Conservation (phyloP, 2,888 invertebrate species). For the Keiferia lycopersicella region DNA sequence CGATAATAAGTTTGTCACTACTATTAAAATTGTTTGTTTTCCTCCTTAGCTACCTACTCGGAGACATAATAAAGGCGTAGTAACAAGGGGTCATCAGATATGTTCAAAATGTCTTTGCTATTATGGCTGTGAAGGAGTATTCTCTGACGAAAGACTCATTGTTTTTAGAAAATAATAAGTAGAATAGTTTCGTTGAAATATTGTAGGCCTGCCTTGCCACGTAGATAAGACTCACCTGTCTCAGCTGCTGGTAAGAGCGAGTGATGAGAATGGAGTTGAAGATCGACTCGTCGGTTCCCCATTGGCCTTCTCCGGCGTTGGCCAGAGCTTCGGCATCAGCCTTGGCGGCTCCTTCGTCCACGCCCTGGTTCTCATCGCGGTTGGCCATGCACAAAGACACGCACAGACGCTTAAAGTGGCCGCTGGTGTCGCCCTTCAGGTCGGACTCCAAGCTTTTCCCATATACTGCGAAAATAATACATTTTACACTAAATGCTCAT, state of each 20-base stretch:
- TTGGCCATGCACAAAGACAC: slow-evolving; percentile 94
- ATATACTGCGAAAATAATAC: slow-evolving; percentile 83
- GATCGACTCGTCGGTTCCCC: slow-evolving; percentile 95
- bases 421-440: slow-evolving; percentile 95
- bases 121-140: too few species aligned
- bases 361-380: slow-evolving; percentile 93
- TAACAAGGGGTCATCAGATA: too few species aligned
- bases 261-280: slow-evolving; percentile 93
- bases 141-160: too few species aligned
- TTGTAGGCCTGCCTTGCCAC: too few species aligned
- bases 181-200: too few species aligned
- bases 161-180: too few species aligned
- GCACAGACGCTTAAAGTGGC: slow-evolving; percentile 95
- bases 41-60: background rate
- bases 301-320: slow-evolving; percentile 90
- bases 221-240: slow-evolving; percentile 75
- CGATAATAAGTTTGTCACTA: background rate
- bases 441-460: slow-evolving; percentile 91
- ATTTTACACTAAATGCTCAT: background rate
- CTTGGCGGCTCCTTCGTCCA: slow-evolving; percentile 90
- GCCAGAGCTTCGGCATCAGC: slow-evolving; percentile 91
- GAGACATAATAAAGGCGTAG: too few species aligned
- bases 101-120: too few species aligned
- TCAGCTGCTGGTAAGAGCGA: slow-evolving; percentile 93
- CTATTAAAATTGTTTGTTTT: background rate